phyloP scores from a whole-genome alignment of 2,888 invertebrate genomes.

The Allolobophora icterica region DNA sequence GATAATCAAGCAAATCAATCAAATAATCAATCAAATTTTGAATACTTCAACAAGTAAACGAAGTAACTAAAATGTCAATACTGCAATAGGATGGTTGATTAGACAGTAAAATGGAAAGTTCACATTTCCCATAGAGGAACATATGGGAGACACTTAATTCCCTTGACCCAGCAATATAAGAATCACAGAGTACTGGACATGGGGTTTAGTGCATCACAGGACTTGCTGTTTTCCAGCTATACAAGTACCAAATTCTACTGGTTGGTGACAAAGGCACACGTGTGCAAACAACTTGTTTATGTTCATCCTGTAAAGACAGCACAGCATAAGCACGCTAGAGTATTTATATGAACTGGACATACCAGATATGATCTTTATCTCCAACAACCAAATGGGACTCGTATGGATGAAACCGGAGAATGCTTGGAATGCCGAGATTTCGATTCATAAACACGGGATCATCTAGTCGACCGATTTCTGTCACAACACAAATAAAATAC shows the following conservation, averaged over 20 bases:
- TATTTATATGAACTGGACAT: constrained; percentile 25
- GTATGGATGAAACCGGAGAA: constrained; percentile 86
- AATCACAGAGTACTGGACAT: background rate
- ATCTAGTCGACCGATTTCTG: constrained; percentile 75
- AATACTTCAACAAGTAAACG: background rate
- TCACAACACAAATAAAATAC: constrained; percentile 6
- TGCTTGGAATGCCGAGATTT: constrained; percentile 79
- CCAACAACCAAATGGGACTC: constrained; percentile 87
- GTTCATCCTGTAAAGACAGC: background rate
- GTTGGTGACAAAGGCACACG: background rate
- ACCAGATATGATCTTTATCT: constrained; percentile 83
- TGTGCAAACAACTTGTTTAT: background rate
- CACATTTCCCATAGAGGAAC: background rate
- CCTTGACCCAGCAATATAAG: background rate
- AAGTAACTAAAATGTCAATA: background rate
- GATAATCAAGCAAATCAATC: constrained; percentile 28
- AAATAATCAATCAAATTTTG: background rate
- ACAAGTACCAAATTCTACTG: background rate
- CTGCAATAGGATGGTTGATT: background rate
- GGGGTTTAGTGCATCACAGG: too few relatives aligned
- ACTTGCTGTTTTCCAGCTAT: background rate
- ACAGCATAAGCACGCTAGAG: background rate
- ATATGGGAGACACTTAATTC: background rate
- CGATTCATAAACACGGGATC: constrained; percentile 83
- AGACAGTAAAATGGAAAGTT: background rate